These are phyloP conservation scores for Bujurquina vittata DNA, from an alignment of 2,113 vertebrate species.

Conservation along the genomic window DNA sequence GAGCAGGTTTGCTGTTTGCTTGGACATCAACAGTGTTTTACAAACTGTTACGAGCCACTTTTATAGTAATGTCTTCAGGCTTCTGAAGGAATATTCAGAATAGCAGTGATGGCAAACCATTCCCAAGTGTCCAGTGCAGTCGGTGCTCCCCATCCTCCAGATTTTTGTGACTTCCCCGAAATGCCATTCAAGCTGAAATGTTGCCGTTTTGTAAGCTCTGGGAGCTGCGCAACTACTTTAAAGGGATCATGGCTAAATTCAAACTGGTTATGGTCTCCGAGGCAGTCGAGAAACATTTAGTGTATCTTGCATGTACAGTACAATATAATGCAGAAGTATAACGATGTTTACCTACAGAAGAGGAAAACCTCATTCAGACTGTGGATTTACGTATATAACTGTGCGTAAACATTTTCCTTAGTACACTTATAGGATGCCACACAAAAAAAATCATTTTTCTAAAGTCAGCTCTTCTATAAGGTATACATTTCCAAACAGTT, in stretches of 20 bases:
- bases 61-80: neutral
- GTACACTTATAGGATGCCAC: neutral
- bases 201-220: neutral
- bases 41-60: neutral
- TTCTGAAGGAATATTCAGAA: neutral
- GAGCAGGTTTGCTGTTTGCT: neutral
- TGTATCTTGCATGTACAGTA: neutral
- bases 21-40: neutral
- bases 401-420: neutral
- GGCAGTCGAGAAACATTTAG: neutral
- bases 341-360: neutral
- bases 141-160: too few relatives aligned
- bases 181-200: neutral
- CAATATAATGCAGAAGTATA: neutral
- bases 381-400: neutral
- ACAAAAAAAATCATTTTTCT: neutral
- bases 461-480: neutral
- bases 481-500: neutral
- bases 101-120: neutral
- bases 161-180: neutral
- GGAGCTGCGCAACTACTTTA: neutral
- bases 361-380: neutral
- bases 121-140: neutral
- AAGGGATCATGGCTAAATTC: neutral
- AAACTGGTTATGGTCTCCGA: neutral